Percentiles rank a stretch among this genome's conserved stretches.
These are phyloP conservation scores for Typhlichthys eigenmanni DNA, from an alignment of 2,797 vertebrate species.

Conservation along the genomic window DNA sequence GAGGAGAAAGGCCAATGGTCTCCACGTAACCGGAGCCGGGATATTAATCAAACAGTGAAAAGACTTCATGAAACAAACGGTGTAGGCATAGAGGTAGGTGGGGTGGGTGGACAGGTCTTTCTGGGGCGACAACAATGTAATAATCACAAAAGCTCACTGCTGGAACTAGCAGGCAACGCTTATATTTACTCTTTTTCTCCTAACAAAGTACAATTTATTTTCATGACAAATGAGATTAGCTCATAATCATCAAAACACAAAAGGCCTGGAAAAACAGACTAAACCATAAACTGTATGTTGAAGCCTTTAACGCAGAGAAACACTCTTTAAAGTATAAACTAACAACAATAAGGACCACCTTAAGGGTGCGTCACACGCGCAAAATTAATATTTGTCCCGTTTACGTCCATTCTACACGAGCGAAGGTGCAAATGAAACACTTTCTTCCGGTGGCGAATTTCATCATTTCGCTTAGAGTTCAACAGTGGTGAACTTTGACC, in stretches of 20 bases:
- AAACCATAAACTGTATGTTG: neutral
- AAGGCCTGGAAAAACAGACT: neutral
- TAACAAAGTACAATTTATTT: slow-evolving; percentile 18
- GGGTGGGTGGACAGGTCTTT: neutral
- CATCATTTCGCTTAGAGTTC: no score
- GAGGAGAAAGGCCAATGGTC: neutral
- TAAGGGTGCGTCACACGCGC: neutral
- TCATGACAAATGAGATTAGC: slow-evolving; percentile 20
- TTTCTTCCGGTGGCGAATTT: no score
- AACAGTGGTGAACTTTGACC: no score
- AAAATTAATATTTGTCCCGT: no score
- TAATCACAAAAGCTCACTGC: slow-evolving; percentile 19
- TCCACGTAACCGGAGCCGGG: neutral
- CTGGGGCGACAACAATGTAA: slow-evolving; percentile 16
- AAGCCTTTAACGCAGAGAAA: neutral
- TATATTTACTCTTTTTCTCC: neutral
- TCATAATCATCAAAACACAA: slow-evolving; percentile 35
- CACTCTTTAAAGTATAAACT: no score
- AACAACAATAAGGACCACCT: neutral
- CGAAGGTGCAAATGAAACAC: neutral
- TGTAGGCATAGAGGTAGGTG: no score
- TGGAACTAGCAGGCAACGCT: slow-evolving; percentile 12
- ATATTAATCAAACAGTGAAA: slow-evolving; percentile 16
- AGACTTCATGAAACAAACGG: slow-evolving; percentile 29
- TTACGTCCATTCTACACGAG: no score